Evolutionary conservation across 2,888 invertebrate species (phyloP).

Genomic region (Netelia melanura): DNA sequence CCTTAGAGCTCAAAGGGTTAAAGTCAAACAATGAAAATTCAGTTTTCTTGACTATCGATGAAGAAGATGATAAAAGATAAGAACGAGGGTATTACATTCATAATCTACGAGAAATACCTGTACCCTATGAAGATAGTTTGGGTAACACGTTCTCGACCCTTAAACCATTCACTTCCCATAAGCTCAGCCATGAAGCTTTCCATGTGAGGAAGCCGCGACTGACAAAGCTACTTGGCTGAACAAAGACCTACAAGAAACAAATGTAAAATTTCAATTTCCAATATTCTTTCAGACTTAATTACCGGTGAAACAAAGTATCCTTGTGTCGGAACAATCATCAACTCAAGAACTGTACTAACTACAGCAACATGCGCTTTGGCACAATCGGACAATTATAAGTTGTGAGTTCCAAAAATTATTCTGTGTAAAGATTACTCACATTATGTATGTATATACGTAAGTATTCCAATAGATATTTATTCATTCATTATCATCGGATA

Average conservation of each 20-base stretch:
- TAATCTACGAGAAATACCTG: no score
- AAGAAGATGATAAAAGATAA: background rate
- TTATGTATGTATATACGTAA: background rate
- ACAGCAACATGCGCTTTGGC: slow-evolving; percentile 93
- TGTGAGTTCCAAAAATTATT: slow-evolving; percentile 86
- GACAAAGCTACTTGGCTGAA: no score
- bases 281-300: slow-evolving; percentile 87
- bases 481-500: slow-evolving; percentile 21
- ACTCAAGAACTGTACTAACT: slow-evolving; percentile 88
- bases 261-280: background rate
- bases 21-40: background rate
- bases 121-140: no score
- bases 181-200: no score
- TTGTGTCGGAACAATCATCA: slow-evolving; percentile 91
- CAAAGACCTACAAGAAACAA: no score
- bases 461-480: no score
- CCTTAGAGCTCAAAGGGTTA: no score
- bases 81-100: no score
- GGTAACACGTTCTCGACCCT: no score
- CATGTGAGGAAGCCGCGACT: no score
- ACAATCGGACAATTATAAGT: slow-evolving; percentile 90
- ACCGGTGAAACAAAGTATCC: slow-evolving; percentile 90
- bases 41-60: background rate
- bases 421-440: background rate
- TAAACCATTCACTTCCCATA: no score